These are phyloP conservation scores for Zaprionus gabonicus DNA, from an alignment of 1,140 invertebrate species.

Conservation along the genomic window DNA sequence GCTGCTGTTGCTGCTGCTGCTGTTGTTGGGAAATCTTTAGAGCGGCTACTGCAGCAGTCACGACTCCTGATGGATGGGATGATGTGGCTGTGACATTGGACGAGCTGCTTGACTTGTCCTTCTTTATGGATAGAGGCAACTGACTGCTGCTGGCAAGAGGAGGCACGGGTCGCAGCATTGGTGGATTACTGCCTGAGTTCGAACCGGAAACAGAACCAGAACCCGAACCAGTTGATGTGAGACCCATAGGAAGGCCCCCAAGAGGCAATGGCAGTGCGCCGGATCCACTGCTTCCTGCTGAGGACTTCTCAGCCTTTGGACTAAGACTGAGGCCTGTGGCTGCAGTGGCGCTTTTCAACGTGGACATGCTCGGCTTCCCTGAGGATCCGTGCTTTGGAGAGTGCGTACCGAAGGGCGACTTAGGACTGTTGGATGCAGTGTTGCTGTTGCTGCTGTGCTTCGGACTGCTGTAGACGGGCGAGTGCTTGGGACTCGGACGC, in stretches of 20 bases:
- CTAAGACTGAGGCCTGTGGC: slow-evolving; percentile 67
- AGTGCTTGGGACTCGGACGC: slow-evolving; percentile 90
- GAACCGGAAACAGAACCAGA: slow-evolving; percentile 2
- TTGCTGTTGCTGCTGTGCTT: slow-evolving; percentile 86
- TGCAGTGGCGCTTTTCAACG: slow-evolving; percentile 90
- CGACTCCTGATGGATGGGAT: slow-evolving; percentile 36
- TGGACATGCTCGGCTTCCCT: slow-evolving; percentile 95
- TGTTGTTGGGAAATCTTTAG: slow-evolving; percentile 61
- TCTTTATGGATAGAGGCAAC: slow-evolving; percentile 30
- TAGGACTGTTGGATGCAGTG: slow-evolving; percentile 86
- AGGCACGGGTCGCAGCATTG: slow-evolving; percentile 64
- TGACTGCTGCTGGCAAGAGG: slow-evolving; percentile 46
- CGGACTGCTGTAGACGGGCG: slow-evolving; percentile 91
- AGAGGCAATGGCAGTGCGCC: background rate
- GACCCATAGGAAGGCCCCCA: background rate
- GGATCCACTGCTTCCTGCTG: slow-evolving; percentile 33
- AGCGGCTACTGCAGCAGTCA: slow-evolving; percentile 57
- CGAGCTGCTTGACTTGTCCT: slow-evolving; percentile 32
- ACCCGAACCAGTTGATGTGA: slow-evolving; percentile 1
- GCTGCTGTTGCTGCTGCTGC: slow-evolving; percentile 53
- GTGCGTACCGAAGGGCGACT: slow-evolving; percentile 87
- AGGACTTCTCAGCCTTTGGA: slow-evolving; percentile 84
- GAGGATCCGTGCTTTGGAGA: slow-evolving; percentile 91
- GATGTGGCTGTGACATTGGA: slow-evolving; percentile 19
- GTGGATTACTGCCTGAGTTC: slow-evolving; percentile 11